Evolutionary conservation across 2,888 invertebrate genomes (phyloP), one percentile per base, ranked within the genome.

Genomic region (Ecdyonurus torrentis): DNA sequence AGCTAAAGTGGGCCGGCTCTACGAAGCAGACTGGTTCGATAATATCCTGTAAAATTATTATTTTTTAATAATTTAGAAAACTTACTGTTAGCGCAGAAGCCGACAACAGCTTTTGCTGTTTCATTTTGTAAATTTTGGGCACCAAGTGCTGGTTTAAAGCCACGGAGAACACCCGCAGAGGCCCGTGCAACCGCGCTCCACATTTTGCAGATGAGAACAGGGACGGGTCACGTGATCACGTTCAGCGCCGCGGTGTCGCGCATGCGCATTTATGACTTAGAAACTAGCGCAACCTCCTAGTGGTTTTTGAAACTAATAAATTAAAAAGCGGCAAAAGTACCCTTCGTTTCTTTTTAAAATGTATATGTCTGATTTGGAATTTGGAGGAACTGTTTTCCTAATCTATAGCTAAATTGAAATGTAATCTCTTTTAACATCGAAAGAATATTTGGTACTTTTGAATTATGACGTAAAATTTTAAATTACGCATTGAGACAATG

Each of bases 141-240:
- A 64, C 72, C 70, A 69, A 77, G 72, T 67, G 75, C 71, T 65
- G 79, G 76, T 74, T 81, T 81, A 67, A 79, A 77, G 69, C 78
- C 78, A 75, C 79, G 79, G 66, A 81, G 72, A 71, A 79, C 77
- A 67, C 79, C 79, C 67, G 77, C 72, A 74, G 80, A 78, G 70
- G 79, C 78, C 74, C 79, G 77, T 70, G 78, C 75, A 66, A 80
- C 76, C 70, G 78, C 78, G 71, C 78, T 81, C 77, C 81, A 79
- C 79, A 82, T 81, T 78, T 77, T 79, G 73, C 70, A 70, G 71
- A 71, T 73, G 70, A 72, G 72, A 71, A 68, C 66, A 67, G 66
- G 66, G 67, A 64, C 59, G 64, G 63, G 61, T 65, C 65, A 66
- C 66, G 64, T 66, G 67, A 67, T 58, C 64, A 20, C 22, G 7